A percentile compares a stretch with the other conserved stretches of the same genome.
Conservation (phyloP, 2,113 vertebrate genomes). For the Suricata suricatta region DNA sequence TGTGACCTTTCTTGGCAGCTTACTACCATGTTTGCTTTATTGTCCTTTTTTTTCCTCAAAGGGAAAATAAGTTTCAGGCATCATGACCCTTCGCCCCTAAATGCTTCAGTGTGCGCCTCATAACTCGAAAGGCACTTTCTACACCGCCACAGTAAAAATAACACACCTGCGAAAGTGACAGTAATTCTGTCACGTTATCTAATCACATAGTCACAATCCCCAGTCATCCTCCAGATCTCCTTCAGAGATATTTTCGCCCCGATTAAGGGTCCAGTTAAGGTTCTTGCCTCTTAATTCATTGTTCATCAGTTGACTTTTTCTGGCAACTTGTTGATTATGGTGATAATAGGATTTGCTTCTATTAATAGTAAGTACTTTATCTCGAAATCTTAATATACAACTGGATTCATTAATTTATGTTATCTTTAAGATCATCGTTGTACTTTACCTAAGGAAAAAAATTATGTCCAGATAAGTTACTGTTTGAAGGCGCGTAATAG, state of each 20-base stretch:
- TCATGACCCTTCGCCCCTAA: background rate
- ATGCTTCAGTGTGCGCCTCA: background rate
- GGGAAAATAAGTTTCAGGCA: background rate
- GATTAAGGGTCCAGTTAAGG: background rate
- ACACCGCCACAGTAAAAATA: background rate
- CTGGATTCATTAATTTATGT: background rate
- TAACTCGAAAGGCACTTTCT: background rate
- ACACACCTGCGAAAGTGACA: background rate
- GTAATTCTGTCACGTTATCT: background rate
- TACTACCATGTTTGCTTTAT: background rate
- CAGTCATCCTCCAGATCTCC: background rate
- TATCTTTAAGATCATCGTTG: background rate
- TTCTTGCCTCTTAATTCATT: background rate
- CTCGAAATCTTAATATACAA: background rate
- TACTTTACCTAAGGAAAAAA: background rate
- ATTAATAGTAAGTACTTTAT: background rate
- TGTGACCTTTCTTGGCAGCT: background rate
- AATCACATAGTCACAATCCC: background rate
- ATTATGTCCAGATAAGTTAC: background rate
- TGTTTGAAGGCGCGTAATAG: background rate
- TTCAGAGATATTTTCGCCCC: too few relatives aligned
- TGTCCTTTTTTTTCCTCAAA: background rate
- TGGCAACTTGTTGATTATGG: background rate
- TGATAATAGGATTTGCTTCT: background rate
- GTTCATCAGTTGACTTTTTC: background rate